Evolutionary conservation across 2,797 vertebrate species (phyloP).

Genomic region (Onychomys leucogaster): DNA sequence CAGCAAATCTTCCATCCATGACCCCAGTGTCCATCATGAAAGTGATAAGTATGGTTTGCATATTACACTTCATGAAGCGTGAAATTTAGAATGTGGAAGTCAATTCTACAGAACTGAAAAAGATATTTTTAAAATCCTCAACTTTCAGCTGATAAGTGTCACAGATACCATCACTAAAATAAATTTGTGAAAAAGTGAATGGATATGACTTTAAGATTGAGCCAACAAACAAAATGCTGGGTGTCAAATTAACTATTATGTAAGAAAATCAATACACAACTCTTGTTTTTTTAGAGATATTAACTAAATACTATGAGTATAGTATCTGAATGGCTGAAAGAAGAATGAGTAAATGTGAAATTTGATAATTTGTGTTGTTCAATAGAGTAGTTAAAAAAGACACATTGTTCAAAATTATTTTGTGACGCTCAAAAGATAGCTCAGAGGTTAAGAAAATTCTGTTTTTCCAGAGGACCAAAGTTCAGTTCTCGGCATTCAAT

Average conservation of each 20-base stretch:
- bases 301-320: not conserved
- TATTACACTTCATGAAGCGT: not conserved
- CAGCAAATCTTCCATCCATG: not conserved
- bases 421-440: too few relatives aligned
- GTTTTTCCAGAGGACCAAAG: not conserved
- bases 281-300: not conserved
- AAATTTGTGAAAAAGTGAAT: not conserved
- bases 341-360: not conserved
- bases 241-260: not conserved
- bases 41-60: not conserved
- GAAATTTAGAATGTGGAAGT: constrained; percentile 35
- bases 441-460: not conserved
- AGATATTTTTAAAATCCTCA: not conserved
- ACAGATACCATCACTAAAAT: not conserved
- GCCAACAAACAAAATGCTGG: not conserved
- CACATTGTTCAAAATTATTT: not conserved
- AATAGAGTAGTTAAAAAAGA: not conserved
- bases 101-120: not conserved
- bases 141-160: not conserved
- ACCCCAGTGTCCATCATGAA: not conserved
- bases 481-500: not conserved
- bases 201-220: not conserved
- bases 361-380: not conserved
- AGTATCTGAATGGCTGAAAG: not conserved
- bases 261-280: not conserved